A percentile compares a stretch with the other conserved stretches of the same genome.
Conservation (phyloP, 1,140 invertebrate species). For the Chironomus striatipennis region DNA sequence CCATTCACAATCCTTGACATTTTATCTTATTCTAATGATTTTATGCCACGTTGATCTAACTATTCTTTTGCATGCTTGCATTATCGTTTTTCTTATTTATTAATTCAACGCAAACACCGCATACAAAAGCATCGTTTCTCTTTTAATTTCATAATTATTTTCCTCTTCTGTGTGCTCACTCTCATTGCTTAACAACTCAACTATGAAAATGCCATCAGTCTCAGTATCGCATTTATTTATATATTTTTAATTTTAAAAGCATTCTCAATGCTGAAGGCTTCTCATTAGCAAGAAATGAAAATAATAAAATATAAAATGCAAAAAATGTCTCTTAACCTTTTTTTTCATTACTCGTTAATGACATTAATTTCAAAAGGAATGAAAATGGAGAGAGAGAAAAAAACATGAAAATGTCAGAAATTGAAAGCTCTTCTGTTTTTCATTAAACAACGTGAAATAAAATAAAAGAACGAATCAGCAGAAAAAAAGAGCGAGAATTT, state of each 20-base stretch:
- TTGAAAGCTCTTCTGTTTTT: conserved; percentile 1
- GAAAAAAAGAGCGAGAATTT: background rate
- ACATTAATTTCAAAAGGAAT: background rate
- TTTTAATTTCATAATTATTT: no score
- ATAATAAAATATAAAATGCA: no score
- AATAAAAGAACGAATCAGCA: background rate
- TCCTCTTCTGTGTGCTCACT: no score
- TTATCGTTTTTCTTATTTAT: no score
- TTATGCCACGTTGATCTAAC: no score
- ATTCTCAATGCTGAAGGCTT: conserved; percentile 1
- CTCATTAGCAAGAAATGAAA: background rate
- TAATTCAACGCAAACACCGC: no score
- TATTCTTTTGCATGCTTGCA: no score
- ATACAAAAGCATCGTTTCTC: no score
- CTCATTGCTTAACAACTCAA: no score
- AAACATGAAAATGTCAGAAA: background rate
- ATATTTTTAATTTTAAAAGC: background rate
- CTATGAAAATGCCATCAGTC: background rate
- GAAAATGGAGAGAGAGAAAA: background rate
- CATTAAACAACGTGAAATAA: background rate
- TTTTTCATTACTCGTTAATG: background rate
- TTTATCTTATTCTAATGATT: no score
- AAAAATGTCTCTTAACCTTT: background rate
- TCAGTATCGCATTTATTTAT: background rate
- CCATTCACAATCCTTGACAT: no score